Evolutionary conservation across 2,888 invertebrate species (phyloP).

Genomic region (Ochropacha duplaris): DNA sequence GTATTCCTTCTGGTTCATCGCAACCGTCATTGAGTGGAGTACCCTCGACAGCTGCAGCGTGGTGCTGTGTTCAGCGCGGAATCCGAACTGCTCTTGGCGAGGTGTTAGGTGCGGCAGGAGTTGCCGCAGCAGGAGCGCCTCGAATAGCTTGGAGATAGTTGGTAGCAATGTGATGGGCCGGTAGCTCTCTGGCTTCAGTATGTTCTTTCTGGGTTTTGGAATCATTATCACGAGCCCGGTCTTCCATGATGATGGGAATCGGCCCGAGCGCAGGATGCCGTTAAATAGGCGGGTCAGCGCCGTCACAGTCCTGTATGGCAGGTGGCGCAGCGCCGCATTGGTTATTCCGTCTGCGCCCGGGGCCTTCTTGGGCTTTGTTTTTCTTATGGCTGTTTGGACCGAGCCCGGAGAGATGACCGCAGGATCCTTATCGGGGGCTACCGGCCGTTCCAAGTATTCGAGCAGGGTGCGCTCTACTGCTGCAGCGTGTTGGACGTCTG

Average conservation of each 20-base stretch:
- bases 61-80: constrained; percentile 26
- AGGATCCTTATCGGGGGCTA: too few relatives aligned
- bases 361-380: too few relatives aligned
- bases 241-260: constrained; percentile 12
- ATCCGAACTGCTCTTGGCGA: constrained; percentile 8
- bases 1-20: constrained; percentile 15
- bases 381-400: too few relatives aligned
- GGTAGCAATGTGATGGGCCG: not conserved
- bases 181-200: not conserved
- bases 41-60: constrained; percentile 33
- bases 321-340: too few relatives aligned
- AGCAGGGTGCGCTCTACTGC: too few relatives aligned
- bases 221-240: constrained; percentile 13
- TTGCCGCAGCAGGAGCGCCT: constrained; percentile 6
- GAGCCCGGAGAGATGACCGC: too few relatives aligned
- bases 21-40: constrained; percentile 19
- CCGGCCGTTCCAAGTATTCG: too few relatives aligned
- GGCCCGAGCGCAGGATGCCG: constrained; percentile 23
- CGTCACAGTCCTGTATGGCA: too few relatives aligned
- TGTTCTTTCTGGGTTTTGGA: not conserved
- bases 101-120: constrained; percentile 19
- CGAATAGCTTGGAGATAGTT: not conserved
- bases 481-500: too few relatives aligned
- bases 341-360: too few relatives aligned
- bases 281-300: too few relatives aligned